Base-by-base conservation (phyloP, 2,888 invertebrate species). In the Caenorhabditis angaria region DNA sequence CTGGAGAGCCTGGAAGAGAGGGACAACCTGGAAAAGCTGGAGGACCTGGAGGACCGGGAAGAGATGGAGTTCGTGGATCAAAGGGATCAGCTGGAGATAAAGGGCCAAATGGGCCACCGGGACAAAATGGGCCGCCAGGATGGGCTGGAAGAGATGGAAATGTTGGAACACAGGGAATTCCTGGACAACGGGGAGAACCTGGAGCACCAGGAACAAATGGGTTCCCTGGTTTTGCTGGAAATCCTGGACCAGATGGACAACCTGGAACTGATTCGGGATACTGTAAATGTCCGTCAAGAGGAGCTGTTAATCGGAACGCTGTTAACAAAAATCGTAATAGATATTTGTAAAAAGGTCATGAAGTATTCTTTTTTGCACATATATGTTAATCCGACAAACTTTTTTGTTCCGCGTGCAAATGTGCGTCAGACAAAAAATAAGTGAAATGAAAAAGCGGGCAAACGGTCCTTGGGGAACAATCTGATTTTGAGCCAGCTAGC, bases 261-360 rank as follows among this genome's bases (percentile, higher is more conserved):
- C 79, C 79, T 2, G 79, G 79, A 62, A 70, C 72, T 53, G 79
- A 79, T 27, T 69, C 77, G 8, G 70, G 74, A 48, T 79, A 79
- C 73, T 79, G 79, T 57, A 76, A 79, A 25, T 79, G 79, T 53
- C 79, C 79, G 25, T 28, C 64, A 14, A 55, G 77, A 6, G 65
- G 66, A 48, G 66, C 68, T 3, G 54, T 61, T 20, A 20, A 47
- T 27, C 20, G 60, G 5, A 58, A 50, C 50, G 22, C 50, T 20
- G 22, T 8, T 22, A 50, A 24, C 50, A 50, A 50, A 24, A 50
- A 50, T 50, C 50, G 50, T 24, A 50, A n/a, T 22, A 22, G 4
- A 4, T 24, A 50, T 12, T 8, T 22, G 22, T 50, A 50, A 50
- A 24, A 22, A n/a, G n/a, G n/a, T n/a, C n/a, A n/a, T n/a, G n/a